Conservation (phyloP, 2,888 invertebrate genomes). For the Ochropacha duplaris region DNA sequence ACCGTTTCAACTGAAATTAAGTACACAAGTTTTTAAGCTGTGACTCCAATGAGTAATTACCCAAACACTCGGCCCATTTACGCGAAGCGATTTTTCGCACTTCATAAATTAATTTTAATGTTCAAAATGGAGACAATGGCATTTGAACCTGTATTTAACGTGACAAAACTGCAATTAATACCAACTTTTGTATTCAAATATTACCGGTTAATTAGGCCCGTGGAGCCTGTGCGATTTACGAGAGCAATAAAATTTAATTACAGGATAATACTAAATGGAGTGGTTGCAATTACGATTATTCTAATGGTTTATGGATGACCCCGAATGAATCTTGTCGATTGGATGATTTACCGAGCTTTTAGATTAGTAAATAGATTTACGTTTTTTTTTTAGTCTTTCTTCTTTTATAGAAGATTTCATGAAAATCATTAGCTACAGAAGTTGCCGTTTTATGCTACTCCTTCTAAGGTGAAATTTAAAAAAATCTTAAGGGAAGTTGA, state of each 20-base stretch:
- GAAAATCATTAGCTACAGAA: too few relatives aligned
- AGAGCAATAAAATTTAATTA: slow-evolving; percentile 7
- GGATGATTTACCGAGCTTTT: background rate
- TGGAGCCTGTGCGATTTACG: slow-evolving; percentile 11
- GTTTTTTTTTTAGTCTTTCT: too few relatives aligned
- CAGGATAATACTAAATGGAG: background rate
- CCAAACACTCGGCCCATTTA: slow-evolving; percentile 21
- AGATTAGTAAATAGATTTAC: too few relatives aligned
- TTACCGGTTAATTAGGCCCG: slow-evolving; percentile 35
- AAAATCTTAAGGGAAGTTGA: too few relatives aligned
- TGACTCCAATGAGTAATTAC: background rate
- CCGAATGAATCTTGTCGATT: background rate
- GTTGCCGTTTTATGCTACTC: too few relatives aligned
- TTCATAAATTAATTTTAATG: slow-evolving; percentile 39
- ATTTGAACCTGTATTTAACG: slow-evolving; percentile 30
- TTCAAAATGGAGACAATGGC: slow-evolving; percentile 31
- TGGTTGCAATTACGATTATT: background rate
- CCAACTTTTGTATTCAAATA: slow-evolving; percentile 37
- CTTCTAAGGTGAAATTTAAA: too few relatives aligned
- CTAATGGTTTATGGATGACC: background rate
- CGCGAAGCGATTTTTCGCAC: slow-evolving; percentile 31
- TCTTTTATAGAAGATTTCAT: too few relatives aligned
- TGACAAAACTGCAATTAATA: slow-evolving; percentile 45
- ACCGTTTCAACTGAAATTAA: background rate
- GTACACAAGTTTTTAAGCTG: background rate